phyloP scores from a whole-genome alignment of 1,140 invertebrate species.

The Achroia grisella region DNA sequence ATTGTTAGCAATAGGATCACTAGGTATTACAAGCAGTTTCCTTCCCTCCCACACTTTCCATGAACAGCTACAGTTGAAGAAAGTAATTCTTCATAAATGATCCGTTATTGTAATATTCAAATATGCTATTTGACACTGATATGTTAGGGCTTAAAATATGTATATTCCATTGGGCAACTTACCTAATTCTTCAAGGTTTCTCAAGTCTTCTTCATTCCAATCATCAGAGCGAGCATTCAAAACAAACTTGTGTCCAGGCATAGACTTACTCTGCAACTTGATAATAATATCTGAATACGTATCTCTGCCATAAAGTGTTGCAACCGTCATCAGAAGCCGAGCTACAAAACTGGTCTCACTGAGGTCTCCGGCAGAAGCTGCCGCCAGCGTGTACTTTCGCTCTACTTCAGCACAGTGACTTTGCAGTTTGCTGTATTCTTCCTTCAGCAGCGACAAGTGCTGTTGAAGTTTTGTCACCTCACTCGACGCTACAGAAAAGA shows the following conservation, averaged over 20 bases:
- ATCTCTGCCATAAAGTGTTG: slow-evolving; percentile 85
- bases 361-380: slow-evolving; percentile 72
- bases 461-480: slow-evolving; percentile 88
- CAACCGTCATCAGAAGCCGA: slow-evolving; percentile 85
- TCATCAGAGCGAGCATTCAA: slow-evolving; percentile 89
- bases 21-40: no score
- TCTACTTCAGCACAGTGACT: slow-evolving; percentile 87
- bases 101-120: no score
- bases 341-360: slow-evolving; percentile 85
- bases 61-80: no score
- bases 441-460: slow-evolving; percentile 87
- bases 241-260: slow-evolving; percentile 93
- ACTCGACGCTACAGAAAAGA: slow-evolving; percentile 57
- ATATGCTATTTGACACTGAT: no score
- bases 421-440: slow-evolving; percentile 94
- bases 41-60: no score
- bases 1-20: no score
- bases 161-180: no score
- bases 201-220: slow-evolving; percentile 84
- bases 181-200: slow-evolving; percentile 81
- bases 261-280: slow-evolving; percentile 79
- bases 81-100: no score
- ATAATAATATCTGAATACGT: slow-evolving; percentile 86
- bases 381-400: slow-evolving; percentile 85
- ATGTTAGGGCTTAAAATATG: no score